Base-by-base conservation (phyloP, 1,140 invertebrate species). In the Nasonia longicornis region DNA sequence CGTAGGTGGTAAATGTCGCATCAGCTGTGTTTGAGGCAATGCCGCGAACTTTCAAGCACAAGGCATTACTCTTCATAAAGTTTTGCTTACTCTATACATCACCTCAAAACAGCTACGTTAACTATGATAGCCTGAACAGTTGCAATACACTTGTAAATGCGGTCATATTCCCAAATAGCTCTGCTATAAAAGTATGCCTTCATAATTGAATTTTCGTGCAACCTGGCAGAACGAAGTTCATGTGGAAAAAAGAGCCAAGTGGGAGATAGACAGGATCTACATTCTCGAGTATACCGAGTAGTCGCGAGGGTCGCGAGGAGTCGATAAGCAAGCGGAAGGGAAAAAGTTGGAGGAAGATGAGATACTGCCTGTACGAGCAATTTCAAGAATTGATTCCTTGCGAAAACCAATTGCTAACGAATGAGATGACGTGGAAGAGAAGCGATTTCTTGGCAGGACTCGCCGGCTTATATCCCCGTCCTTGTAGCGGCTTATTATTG, bases 381-480 rank as follows among this genome's bases (percentile, higher is more conserved):
- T 70, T 70, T 70, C 69, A 35, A 70, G 31, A 31, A 70, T 77
- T 66, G 74, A 76, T 74, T 63, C 12, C 52, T 74, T 74, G 14
- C 31, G 29, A 74, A 74, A 52, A 22, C 11, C 64, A 38, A 69
- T 78, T 45, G 69, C 35, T 70, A 38, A 70, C 31, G 69, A 70
- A 38, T 70, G 29, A 31, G 35, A 70, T 42, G 3, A 73, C 3
- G 48, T 73, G 72, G 29, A 71, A 67, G 20, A 74, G 72, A 73
- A 64, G 38, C 16, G 35, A 70, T 42, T 70, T 70, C 16, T 70
- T 38, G 69, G 69, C 69, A 70, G 16, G 45, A 58, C n/a, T 16
- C 3, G 22, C 10, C 22, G 7, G 2, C 26, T 67, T 67, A 29
- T 16, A 29, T 31, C 10, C 8, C 66, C 11, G 26, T 66, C 63